phyloP scores from a whole-genome alignment of 2,113 vertebrate genomes.

The Istiophorus platypterus region DNA sequence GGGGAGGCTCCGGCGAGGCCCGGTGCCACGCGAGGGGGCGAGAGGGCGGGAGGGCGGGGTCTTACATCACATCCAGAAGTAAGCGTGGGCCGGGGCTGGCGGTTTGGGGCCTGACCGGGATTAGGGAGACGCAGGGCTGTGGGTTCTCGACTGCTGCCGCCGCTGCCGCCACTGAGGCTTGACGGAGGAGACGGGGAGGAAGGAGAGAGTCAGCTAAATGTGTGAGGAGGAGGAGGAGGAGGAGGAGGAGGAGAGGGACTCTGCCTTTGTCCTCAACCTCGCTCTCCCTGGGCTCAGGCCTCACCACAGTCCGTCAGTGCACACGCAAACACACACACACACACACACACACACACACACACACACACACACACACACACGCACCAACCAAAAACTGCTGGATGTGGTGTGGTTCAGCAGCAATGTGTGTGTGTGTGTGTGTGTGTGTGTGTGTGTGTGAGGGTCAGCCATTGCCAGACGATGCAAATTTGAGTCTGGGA shows the following conservation, averaged over 20 bases:
- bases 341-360: no score
- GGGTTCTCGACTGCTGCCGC: no score
- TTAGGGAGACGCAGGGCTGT: constrained; percentile 59
- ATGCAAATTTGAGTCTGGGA: constrained; percentile 59
- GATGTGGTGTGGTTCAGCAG: constrained; percentile 51
- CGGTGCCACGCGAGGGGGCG: constrained; percentile 60
- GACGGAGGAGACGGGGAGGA: constrained; percentile 34
- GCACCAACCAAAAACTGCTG: constrained; percentile 31
- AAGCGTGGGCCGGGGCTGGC: constrained; percentile 56
- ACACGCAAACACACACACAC: no score
- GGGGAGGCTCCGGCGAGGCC: constrained; percentile 56
- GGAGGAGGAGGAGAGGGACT: constrained; percentile 38
- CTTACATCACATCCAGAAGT: constrained; percentile 56
- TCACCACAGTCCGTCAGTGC: constrained; percentile 40
- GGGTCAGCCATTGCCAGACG: constrained; percentile 35
- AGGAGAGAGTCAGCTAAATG: constrained; percentile 68
- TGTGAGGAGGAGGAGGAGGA: constrained; percentile 36
- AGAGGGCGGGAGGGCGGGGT: constrained; percentile 52
- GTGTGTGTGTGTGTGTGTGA: constrained; percentile 21
- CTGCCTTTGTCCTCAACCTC: constrained; percentile 18
- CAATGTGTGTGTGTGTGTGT: constrained; percentile 26
- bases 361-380: no score
- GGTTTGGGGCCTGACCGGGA: constrained; percentile 67
- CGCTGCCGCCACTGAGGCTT: constrained; percentile 52
- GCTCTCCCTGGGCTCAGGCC: constrained; percentile 38